phyloP scores from a whole-genome alignment of 2,888 invertebrate species.

The Lampropteryx suffumata region DNA sequence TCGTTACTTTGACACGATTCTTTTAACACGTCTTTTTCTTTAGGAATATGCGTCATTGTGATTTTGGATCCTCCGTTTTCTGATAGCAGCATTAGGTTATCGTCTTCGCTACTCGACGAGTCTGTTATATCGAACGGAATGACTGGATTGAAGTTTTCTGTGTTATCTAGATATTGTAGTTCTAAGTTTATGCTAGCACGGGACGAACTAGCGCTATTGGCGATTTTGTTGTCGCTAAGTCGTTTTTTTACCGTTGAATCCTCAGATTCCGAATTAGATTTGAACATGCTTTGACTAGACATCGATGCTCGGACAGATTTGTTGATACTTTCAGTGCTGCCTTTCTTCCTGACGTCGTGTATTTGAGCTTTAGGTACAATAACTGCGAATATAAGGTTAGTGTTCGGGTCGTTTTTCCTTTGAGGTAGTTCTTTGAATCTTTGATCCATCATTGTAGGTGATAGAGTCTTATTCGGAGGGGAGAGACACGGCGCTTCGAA shows the following conservation, averaged over 20 bases:
- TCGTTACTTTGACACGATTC: conserved; percentile 67
- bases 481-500: conserved; percentile 72
- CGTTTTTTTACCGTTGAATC: conserved; percentile 74
- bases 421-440: conserved; percentile 69
- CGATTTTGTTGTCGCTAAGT: conserved; percentile 71
- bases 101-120: conserved; percentile 77
- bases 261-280: conserved; percentile 70
- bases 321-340: conserved; percentile 64
- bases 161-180: conserved; percentile 65
- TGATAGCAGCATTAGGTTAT: conserved; percentile 72
- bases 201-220: conserved; percentile 62
- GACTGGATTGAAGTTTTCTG: conserved; percentile 57
- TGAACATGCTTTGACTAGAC: conserved; percentile 67
- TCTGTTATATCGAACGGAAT: conserved; percentile 65
- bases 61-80: conserved; percentile 76
- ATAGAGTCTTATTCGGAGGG: conserved; percentile 73
- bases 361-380: conserved; percentile 74
- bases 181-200: conserved; percentile 71
- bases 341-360: conserved; percentile 52
- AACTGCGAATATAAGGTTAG: conserved; percentile 73
- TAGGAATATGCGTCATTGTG: conserved; percentile 70
- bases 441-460: conserved; percentile 74
- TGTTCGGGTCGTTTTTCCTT: conserved; percentile 47
- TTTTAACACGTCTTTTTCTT: conserved; percentile 69
- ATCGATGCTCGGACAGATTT: conserved; percentile 62